Percentiles rank a stretch among this genome's conserved stretches.
Evolutionary conservation across 2,888 invertebrate genomes (phyloP).

Genomic region (Quadriops clusia): DNA sequence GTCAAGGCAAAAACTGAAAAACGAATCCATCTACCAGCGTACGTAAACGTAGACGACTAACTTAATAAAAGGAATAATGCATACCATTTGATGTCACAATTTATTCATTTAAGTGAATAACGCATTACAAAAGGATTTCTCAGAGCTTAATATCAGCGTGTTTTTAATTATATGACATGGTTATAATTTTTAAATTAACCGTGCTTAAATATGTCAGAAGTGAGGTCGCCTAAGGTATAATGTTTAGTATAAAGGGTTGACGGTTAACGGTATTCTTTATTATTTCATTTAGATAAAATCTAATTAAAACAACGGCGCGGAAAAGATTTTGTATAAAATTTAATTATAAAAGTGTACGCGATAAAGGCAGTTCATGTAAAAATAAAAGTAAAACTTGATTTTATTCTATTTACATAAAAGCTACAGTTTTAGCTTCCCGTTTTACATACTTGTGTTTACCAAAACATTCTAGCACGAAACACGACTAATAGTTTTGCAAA

Average conservation of each 20-base stretch:
- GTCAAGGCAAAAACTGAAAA: conserved; percentile 27
- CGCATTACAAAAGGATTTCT: conserved; percentile 22
- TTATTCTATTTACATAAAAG: too few relatives aligned
- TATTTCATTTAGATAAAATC: conserved; percentile 25
- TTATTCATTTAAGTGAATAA: conserved; percentile 29
- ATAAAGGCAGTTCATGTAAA: conserved; percentile 2
- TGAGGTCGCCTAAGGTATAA: conserved; percentile 19
- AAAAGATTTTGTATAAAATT: conserved; percentile 24
- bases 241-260: conserved; percentile 19
- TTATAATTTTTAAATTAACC: conserved; percentile 32
- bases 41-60: conserved; percentile 15
- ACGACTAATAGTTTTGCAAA: too few relatives aligned
- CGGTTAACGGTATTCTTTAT: conserved; percentile 22
- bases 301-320: conserved; percentile 23
- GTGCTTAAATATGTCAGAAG: conserved; percentile 22
- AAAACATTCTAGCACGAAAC: too few relatives aligned
- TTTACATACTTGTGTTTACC: too few relatives aligned
- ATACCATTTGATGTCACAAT: conserved; percentile 29
- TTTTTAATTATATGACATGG: conserved; percentile 30
- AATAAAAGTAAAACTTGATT: too few relatives aligned
- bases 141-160: conserved; percentile 27
- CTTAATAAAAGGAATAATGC: conserved; percentile 24
- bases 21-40: conserved; percentile 18
- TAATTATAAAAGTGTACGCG: conserved; percentile 23
- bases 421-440: too few relatives aligned